A percentile compares a stretch with the other conserved stretches of the same genome.
phyloP scores from a whole-genome alignment of 2,888 invertebrate genomes.

The Platycheirus albimanus region DNA sequence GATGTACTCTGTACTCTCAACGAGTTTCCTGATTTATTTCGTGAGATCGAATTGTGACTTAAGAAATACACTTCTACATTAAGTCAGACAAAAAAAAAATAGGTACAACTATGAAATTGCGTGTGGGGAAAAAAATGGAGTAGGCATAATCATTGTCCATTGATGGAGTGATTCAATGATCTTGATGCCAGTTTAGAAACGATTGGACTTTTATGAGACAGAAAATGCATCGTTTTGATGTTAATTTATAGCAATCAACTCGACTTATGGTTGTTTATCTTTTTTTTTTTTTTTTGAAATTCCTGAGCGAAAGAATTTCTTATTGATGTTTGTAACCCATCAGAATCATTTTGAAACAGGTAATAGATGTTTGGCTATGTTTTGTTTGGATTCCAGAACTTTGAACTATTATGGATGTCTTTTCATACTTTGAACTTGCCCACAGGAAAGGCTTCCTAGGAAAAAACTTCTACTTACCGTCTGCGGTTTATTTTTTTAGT shows the following conservation, averaged over 20 bases:
- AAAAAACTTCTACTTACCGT: too few species aligned
- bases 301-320: too few species aligned
- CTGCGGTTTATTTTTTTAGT: too few species aligned
- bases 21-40: slow-evolving; percentile 48
- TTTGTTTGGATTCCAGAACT: too few species aligned
- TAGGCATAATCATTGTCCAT: slow-evolving; percentile 6
- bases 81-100: not conserved
- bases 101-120: slow-evolving; percentile 29
- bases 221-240: slow-evolving; percentile 1
- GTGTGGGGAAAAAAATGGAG: slow-evolving; percentile 55
- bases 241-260: not conserved
- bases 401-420: too few species aligned
- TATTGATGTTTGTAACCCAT: too few species aligned
- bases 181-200: slow-evolving; percentile 28
- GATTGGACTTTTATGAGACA: slow-evolving; percentile 30
- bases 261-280: not conserved
- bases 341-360: too few species aligned
- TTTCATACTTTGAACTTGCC: too few species aligned
- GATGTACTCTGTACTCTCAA: slow-evolving; percentile 27
- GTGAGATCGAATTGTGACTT: slow-evolving; percentile 27
- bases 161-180: slow-evolving; percentile 52
- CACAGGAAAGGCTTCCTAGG: too few species aligned
- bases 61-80: slow-evolving; percentile 9
- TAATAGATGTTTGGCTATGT: too few species aligned
- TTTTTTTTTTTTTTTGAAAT: too few species aligned